Evolutionary conservation across 2,113 vertebrate genomes (phyloP).

Genomic region (Chloroceryle aenea): DNA sequence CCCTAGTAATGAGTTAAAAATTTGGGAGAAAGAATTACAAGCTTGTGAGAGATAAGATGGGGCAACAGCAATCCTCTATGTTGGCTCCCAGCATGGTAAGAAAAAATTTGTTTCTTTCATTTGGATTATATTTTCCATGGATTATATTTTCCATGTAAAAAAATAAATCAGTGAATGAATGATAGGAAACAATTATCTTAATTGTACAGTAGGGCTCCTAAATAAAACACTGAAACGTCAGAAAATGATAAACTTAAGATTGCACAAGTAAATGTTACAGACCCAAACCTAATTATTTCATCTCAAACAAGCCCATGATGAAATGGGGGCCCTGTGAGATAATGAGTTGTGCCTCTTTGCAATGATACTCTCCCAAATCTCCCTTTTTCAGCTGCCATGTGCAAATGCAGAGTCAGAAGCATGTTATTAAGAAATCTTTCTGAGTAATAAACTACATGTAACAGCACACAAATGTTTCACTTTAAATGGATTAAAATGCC

Average conservation of each 20-base stretch:
- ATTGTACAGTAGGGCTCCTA: background rate
- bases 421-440: background rate
- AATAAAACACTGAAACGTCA: slow-evolving; percentile 42
- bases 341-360: background rate
- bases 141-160: background rate
- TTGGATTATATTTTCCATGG: background rate
- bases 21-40: background rate
- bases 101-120: background rate
- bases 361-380: background rate
- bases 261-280: background rate
- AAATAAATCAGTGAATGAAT: background rate
- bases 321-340: background rate
- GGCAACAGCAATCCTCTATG: background rate
- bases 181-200: slow-evolving; percentile 6
- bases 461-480: background rate
- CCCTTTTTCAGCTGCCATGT: background rate
- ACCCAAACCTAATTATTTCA: background rate
- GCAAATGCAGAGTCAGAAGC: background rate
- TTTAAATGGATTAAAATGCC: slow-evolving; percentile 8
- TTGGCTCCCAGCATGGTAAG: background rate
- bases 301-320: slow-evolving; percentile 4
- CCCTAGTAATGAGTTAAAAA: background rate
- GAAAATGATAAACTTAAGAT: slow-evolving; percentile 22
- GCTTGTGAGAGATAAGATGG: background rate
- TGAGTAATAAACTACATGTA: background rate